phyloP scores from a whole-genome alignment of 2,797 vertebrate species.

The Pterois miles region DNA sequence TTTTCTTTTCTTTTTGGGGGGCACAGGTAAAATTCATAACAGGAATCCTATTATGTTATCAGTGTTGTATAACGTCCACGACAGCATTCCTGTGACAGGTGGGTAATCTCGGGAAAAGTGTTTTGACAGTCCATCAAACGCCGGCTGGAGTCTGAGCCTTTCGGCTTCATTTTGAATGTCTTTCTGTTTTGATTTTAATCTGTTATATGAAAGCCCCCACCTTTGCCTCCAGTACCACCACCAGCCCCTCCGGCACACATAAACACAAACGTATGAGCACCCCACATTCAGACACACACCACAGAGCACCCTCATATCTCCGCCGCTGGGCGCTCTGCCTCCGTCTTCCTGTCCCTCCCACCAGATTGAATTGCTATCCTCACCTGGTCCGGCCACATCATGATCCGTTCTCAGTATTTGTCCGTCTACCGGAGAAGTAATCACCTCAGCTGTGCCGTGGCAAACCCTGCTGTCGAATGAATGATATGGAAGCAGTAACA shows the following conservation, averaged over 20 bases:
- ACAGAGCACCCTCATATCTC: constrained; percentile 23
- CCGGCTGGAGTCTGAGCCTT: constrained; percentile 50
- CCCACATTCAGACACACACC: neutral
- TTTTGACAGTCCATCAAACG: constrained; percentile 67
- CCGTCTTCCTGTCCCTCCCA: neutral
- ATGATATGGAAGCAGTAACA: constrained; percentile 18
- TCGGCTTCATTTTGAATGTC: constrained; percentile 67
- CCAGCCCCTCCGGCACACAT: neutral
- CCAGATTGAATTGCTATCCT: constrained; percentile 29
- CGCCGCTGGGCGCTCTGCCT: neutral
- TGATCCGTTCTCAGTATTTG: constrained; percentile 27
- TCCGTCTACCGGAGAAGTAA: constrained; percentile 31
- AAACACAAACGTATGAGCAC: neutral
- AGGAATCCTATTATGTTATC: constrained; percentile 62
- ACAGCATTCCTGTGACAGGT: constrained; percentile 61
- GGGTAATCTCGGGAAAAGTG: constrained; percentile 61
- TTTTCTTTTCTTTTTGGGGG: neutral
- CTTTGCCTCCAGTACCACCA: too few relatives aligned
- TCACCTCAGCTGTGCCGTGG: constrained; percentile 11
- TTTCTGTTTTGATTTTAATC: constrained; percentile 73
- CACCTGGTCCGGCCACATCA: constrained; percentile 17
- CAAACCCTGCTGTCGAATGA: constrained; percentile 20
- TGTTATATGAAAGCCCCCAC: constrained; percentile 58
- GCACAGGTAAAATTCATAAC: constrained; percentile 48
- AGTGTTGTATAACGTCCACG: constrained; percentile 41